Conservation (phyloP, 2,888 invertebrate species). For the Pachycephus smyrnensis region DNA sequence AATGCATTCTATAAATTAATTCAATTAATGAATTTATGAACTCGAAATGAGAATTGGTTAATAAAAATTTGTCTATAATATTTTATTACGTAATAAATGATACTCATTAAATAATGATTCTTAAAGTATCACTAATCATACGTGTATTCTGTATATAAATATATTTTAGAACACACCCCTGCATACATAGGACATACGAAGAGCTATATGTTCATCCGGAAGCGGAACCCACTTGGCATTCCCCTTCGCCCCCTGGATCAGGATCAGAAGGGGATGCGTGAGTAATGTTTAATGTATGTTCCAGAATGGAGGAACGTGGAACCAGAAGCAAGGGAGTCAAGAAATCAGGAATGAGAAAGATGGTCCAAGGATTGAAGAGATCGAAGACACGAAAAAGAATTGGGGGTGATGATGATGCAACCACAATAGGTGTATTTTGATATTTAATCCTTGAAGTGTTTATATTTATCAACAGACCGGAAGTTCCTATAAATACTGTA, state of each 20-base stretch:
- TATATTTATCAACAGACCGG: background rate
- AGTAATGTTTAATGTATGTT: conserved; percentile 45
- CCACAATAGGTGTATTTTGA: background rate
- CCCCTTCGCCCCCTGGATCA: background rate
- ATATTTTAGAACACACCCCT: background rate
- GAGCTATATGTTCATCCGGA: background rate
- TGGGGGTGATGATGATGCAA: background rate
- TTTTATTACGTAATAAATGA: background rate
- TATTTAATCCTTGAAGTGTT: background rate
- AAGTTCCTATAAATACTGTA: background rate
- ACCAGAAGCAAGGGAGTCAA: conserved; percentile 8
- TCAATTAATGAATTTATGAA: too few relatives aligned
- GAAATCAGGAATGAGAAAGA: background rate
- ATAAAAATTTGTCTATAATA: background rate
- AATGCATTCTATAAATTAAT: too few relatives aligned
- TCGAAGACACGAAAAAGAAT: background rate
- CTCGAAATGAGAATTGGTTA: too few relatives aligned
- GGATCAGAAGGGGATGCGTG: conserved; percentile 35
- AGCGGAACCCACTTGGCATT: background rate
- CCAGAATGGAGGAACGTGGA: conserved; percentile 38
- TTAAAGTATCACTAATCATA: background rate
- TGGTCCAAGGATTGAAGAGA: background rate
- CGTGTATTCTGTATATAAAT: background rate
- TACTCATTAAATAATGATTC: background rate
- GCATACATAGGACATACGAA: background rate